Evolutionary conservation across 2,797 vertebrate genomes (phyloP).

Genomic region (Sparidentex hasta): DNA sequence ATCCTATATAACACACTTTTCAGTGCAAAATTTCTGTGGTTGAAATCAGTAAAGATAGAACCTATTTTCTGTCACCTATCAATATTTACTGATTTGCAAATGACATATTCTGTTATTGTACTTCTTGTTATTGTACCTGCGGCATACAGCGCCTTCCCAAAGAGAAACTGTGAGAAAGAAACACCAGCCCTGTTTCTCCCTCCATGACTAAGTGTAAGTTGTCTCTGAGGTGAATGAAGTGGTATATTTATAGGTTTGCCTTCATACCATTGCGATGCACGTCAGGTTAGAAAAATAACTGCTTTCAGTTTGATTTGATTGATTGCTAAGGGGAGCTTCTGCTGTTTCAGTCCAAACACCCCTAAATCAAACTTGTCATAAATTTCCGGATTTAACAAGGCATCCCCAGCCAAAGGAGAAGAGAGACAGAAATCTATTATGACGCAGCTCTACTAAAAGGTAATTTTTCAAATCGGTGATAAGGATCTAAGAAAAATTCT

Average conservation of each 20-base stretch:
- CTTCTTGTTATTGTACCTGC: neutral
- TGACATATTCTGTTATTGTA: neutral
- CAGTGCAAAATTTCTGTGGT: neutral
- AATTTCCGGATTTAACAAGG: slow-evolving; percentile 84
- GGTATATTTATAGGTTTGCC: slow-evolving; percentile 81
- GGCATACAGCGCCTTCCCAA: neutral
- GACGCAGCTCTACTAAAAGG: slow-evolving; percentile 28
- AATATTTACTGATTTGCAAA: slow-evolving; percentile 10
- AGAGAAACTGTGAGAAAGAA: slow-evolving; percentile 10
- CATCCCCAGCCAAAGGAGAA: slow-evolving; percentile 52
- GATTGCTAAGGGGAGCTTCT: slow-evolving; percentile 85
- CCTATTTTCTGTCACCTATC: neutral
- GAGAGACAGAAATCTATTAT: slow-evolving; percentile 71
- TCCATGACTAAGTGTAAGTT: slow-evolving; percentile 57
- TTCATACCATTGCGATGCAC: slow-evolving; percentile 78
- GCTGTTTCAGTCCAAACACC: slow-evolving; percentile 87
- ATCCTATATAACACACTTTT: neutral
- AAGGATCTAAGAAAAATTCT: slow-evolving; percentile 61
- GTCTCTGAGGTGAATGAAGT: slow-evolving; percentile 62
- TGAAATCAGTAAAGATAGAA: neutral
- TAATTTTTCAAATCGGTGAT: slow-evolving; percentile 62
- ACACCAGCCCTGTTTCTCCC: slow-evolving; percentile 29
- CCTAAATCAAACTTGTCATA: slow-evolving; percentile 88
- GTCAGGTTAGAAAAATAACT: slow-evolving; percentile 86
- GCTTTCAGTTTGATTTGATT: slow-evolving; percentile 86